Conservation (phyloP, 2,113 vertebrate genomes). For the Pedionomus torquatus region DNA sequence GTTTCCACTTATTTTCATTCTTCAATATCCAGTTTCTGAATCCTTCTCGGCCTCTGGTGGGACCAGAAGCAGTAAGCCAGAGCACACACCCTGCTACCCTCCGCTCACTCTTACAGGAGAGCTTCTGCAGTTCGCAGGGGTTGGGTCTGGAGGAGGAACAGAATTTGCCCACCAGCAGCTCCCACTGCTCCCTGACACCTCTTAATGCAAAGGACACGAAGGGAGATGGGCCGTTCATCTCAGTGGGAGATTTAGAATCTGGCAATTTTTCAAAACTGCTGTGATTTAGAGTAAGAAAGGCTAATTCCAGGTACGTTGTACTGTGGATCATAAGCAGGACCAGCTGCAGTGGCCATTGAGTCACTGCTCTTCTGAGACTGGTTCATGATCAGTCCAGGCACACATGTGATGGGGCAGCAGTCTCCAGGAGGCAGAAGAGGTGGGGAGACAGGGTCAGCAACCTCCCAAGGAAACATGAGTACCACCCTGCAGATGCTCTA, state of each 20-base stretch:
- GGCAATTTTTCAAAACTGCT: background rate
- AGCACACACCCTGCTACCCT: background rate
- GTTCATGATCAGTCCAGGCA: background rate
- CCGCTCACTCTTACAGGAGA: background rate
- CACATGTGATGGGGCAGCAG: background rate
- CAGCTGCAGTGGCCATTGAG: background rate
- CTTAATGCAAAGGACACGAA: fast-evolving
- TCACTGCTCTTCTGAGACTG: background rate
- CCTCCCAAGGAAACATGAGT: background rate
- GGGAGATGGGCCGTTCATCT: fast-evolving
- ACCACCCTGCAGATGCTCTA: background rate
- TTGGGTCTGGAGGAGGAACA: background rate
- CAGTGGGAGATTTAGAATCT: background rate
- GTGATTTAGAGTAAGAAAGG: background rate
- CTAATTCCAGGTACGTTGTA: background rate
- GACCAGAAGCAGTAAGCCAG: background rate
- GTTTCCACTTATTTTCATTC: background rate
- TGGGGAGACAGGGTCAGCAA: background rate
- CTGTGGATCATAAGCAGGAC: background rate
- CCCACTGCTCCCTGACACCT: background rate
- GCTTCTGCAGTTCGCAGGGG: background rate
- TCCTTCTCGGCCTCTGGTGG: background rate
- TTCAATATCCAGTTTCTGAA: background rate
- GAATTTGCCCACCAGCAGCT: background rate
- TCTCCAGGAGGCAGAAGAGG: background rate